Evolutionary conservation across 2,113 vertebrate species (phyloP).

Genomic region (Pyxicephalus adspersus): DNA sequence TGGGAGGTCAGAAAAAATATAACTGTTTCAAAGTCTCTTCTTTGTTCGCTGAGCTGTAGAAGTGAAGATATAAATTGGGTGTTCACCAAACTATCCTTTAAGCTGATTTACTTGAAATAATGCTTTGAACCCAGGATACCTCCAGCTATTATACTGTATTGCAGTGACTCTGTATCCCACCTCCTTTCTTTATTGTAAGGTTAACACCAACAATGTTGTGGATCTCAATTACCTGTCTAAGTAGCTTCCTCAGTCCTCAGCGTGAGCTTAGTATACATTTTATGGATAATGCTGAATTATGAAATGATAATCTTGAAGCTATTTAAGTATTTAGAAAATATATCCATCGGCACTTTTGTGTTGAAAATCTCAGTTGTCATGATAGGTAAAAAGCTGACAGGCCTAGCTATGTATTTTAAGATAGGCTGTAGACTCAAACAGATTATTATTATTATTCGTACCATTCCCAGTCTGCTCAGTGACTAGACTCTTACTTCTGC

Average conservation of each 20-base stretch:
- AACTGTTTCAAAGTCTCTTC: not conserved
- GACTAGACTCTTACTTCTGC: no score
- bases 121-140: slow-evolving; percentile 16
- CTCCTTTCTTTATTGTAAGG: not conserved
- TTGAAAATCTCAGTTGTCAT: no score
- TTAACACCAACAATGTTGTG: not conserved
- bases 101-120: slow-evolving; percentile 29
- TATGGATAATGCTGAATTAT: no score
- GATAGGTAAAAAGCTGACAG: no score
- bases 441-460: no score
- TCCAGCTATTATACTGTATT: not conserved
- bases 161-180: not conserved
- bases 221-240: not conserved
- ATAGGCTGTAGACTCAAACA: no score
- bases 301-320: no score
- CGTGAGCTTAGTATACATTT: no score
- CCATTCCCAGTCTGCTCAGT: no score
- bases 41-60: not conserved
- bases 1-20: not conserved
- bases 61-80: slow-evolving; percentile 13
- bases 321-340: no score
- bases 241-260: not conserved
- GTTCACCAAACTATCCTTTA: slow-evolving; percentile 5
- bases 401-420: no score
- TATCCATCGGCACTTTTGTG: no score